phyloP scores from a whole-genome alignment of 2,113 vertebrate genomes.

The Pogona vitticeps region DNA sequence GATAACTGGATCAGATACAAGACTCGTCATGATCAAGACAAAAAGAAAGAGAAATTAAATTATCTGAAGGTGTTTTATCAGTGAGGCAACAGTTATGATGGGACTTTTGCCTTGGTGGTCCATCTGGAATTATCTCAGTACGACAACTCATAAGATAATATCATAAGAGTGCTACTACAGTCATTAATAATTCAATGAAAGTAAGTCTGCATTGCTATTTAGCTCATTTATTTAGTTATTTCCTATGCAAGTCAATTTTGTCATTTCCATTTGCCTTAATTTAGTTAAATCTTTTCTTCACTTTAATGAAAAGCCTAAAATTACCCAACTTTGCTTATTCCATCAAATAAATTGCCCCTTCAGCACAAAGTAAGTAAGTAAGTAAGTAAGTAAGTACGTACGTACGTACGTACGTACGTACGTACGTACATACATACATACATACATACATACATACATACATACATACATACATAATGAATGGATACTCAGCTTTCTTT shows the following conservation, averaged over 20 bases:
- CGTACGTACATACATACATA: no score
- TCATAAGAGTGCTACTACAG: not conserved
- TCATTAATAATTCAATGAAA: not conserved
- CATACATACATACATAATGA: no score
- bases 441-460: no score
- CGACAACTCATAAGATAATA: not conserved
- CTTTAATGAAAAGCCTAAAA: not conserved
- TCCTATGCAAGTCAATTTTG: not conserved
- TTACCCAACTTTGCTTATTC: not conserved
- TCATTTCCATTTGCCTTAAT: not conserved
- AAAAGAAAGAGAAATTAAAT: not conserved
- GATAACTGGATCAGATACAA: not conserved
- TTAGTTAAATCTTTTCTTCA: not conserved
- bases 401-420: no score
- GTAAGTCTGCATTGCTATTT: not conserved
- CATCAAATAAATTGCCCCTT: not conserved
- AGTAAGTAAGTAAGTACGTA: constrained; percentile 1
- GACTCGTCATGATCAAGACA: not conserved
- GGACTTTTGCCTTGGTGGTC: not conserved
- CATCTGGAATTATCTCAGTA: not conserved
- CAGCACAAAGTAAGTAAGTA: not conserved
- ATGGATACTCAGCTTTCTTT: not conserved
- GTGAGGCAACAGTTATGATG: not conserved
- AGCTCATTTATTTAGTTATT: not conserved
- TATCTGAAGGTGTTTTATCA: not conserved